phyloP scores from a whole-genome alignment of 2,113 vertebrate species.

The Amazona vittata region DNA sequence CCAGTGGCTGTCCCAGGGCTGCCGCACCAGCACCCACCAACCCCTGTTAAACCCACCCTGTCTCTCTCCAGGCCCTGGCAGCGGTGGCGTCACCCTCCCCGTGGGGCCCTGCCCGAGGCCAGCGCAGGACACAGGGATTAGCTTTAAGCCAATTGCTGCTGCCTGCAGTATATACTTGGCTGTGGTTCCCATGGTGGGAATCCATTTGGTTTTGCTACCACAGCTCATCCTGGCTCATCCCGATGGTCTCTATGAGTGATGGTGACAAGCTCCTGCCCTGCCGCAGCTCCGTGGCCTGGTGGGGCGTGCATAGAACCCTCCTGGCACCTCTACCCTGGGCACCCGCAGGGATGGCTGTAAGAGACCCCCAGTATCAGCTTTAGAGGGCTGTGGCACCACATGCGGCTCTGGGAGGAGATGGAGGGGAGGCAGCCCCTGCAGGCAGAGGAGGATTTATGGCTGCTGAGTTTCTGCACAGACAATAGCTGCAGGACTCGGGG shows the following conservation, averaged over 20 bases:
- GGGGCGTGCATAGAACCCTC: not conserved
- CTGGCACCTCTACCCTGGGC: not conserved
- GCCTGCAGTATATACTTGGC: not conserved
- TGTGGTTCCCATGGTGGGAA: not conserved
- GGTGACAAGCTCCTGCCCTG: not conserved
- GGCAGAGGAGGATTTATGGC: not conserved
- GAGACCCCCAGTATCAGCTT: not conserved
- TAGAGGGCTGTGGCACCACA: not conserved
- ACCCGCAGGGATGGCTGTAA: rapidly evolving
- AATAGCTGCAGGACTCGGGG: not conserved
- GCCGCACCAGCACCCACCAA: not conserved
- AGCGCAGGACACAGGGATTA: constrained; percentile 6
- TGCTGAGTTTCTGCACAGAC: not conserved
- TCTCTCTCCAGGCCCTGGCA: not conserved
- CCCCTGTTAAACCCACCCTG: not conserved
- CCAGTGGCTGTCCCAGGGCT: not conserved
- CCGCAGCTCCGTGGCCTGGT: not conserved
- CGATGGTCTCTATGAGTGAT: not conserved
- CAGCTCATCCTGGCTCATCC: not conserved
- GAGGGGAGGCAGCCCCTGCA: not conserved
- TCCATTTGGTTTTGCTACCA: not conserved
- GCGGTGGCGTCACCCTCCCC: rapidly evolving
- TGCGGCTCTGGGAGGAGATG: not conserved
- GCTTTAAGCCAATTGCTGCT: constrained; percentile 35
- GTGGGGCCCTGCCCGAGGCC: rapidly evolving